These are phyloP conservation scores for Perca schrenkii DNA, from an alignment of 2,113 vertebrate genomes.

Conservation along the genomic window DNA sequence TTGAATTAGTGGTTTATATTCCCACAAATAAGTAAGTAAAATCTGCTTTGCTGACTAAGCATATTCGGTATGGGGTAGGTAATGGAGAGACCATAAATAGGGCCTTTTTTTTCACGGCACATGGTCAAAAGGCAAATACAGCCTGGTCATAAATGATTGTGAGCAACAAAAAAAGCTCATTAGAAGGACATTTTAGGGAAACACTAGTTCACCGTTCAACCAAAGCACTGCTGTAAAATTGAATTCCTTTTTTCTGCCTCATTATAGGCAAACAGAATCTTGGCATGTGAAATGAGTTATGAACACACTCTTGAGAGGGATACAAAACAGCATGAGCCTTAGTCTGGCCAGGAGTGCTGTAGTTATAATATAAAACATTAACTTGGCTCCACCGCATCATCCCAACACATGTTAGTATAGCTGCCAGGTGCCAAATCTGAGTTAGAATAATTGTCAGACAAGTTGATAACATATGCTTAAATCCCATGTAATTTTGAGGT, in stretches of 20 bases:
- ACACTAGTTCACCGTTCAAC: conserved; percentile 62
- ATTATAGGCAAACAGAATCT: conserved; percentile 87
- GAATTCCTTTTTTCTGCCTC: conserved; percentile 78
- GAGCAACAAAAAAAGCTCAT: conserved; percentile 75
- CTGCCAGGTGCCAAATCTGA: conserved; percentile 93
- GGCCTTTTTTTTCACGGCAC: conserved; percentile 44
- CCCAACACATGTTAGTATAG: conserved; percentile 92
- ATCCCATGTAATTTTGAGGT: conserved; percentile 72
- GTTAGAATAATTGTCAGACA: conserved; percentile 83
- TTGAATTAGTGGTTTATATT: conserved; percentile 6
- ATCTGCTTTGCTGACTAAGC: conserved; percentile 63
- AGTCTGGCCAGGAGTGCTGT: conserved; percentile 87
- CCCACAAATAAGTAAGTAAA: conserved; percentile 33
- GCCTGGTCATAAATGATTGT: conserved; percentile 63
- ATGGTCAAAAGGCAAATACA: conserved; percentile 53
- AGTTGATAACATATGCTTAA: conserved; percentile 82
- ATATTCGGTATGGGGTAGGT: conserved; percentile 20
- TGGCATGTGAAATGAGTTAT: conserved; percentile 91
- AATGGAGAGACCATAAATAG: conserved; percentile 58
- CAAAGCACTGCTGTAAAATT: conserved; percentile 73
- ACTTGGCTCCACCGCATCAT: conserved; percentile 92
- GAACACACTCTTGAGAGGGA: conserved; percentile 88
- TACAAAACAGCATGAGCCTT: conserved; percentile 90
- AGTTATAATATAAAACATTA: conserved; percentile 95
- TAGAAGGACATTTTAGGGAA: conserved; percentile 72